Conservation (phyloP, 92 coral and sea anemone genomes). For the Porites rus region DNA sequence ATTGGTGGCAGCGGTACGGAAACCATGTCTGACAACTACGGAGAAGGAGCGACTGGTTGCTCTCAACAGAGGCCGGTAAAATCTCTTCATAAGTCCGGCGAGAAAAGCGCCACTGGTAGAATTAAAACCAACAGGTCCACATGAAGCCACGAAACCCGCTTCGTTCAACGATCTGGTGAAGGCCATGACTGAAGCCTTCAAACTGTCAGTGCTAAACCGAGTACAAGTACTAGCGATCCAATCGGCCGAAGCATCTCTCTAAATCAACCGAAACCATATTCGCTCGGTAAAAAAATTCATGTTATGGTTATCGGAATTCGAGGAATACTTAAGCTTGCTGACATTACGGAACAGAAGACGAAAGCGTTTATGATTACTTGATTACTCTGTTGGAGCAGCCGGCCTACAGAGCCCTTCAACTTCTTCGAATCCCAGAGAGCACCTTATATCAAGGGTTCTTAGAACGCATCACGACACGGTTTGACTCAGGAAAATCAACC, state of each 20-base stretch:
- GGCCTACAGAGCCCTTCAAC: constrained; percentile 67
- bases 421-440: constrained; percentile 37
- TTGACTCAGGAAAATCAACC: constrained; percentile 52
- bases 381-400: constrained; percentile 44
- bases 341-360: constrained; percentile 8
- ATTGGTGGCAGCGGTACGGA: too few relatives aligned
- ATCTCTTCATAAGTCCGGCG: too few relatives aligned
- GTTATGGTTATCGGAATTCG: constrained; percentile 56
- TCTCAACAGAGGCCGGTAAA: too few relatives aligned
- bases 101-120: too few relatives aligned
- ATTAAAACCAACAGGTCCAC: too few relatives aligned
- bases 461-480: constrained; percentile 26
- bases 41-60: too few relatives aligned
- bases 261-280: constrained; percentile 44
- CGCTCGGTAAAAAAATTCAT: constrained; percentile 52
- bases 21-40: too few relatives aligned
- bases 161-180: too few relatives aligned
- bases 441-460: constrained; percentile 39
- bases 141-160: too few relatives aligned
- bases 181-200: too few relatives aligned
- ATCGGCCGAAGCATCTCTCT: constrained; percentile 1
- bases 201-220: too few relatives aligned
- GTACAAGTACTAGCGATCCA: not conserved
- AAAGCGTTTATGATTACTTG: constrained; percentile 27
- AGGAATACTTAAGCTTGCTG: constrained; percentile 40